Conservation (phyloP, 2,888 invertebrate genomes). For the Philereme vetulata region DNA sequence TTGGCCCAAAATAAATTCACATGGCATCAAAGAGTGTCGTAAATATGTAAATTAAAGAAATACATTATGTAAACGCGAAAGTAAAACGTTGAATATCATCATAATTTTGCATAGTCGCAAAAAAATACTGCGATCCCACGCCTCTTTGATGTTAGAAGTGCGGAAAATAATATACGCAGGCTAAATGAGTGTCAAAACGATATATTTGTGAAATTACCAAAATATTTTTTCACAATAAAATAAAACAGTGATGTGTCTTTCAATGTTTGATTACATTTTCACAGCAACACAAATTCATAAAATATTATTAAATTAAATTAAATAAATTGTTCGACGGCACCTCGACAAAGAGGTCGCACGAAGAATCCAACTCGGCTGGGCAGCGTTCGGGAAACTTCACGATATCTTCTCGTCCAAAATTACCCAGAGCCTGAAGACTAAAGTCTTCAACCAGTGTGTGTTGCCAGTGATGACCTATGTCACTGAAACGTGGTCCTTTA, state of each 20-base stretch:
- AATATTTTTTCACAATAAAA: neutral
- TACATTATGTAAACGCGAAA: conserved; percentile 35
- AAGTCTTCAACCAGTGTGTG: no score
- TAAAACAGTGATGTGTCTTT: neutral
- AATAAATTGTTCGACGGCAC: no score
- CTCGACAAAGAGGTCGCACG: no score
- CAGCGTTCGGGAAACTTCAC: no score
- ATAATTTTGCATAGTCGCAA: conserved; percentile 29
- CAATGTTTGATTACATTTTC: no score
- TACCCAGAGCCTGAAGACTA: no score
- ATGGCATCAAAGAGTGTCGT: conserved; percentile 35
- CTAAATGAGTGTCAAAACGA: conserved; percentile 6
- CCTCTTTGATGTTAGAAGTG: conserved; percentile 35
- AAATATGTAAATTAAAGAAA: conserved; percentile 40
- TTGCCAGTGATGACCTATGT: no score
- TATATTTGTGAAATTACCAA: conserved; percentile 8
- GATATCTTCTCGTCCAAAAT: no score
- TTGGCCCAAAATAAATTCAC: conserved; percentile 20
- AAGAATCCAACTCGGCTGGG: no score
- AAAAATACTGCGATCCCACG: conserved; percentile 26
- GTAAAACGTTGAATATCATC: conserved; percentile 31
- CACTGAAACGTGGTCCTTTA: no score
- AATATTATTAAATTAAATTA: no score
- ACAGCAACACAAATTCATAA: no score
- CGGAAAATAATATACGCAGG: conserved; percentile 4